Percentiles rank a stretch among this genome's conserved stretches.
Conservation (phyloP, 2,797 vertebrate species). For the Oreochromis mossambicus region DNA sequence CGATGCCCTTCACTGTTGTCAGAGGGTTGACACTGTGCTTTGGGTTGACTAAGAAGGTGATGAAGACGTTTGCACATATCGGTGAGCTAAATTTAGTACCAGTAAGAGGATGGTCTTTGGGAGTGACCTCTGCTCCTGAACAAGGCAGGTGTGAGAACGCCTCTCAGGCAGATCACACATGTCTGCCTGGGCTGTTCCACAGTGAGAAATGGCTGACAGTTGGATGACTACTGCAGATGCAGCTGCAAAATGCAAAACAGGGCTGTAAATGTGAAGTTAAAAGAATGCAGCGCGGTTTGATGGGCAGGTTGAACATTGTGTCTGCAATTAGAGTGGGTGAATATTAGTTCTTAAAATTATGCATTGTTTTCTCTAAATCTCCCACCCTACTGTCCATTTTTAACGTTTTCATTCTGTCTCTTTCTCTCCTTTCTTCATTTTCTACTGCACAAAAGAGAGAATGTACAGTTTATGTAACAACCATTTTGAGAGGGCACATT, state of each 20-base stretch:
- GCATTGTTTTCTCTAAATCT: not conserved
- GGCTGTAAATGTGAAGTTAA: not conserved
- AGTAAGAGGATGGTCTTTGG: slow-evolving; percentile 23
- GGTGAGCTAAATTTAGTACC: slow-evolving; percentile 48
- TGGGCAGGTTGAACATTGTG: not conserved
- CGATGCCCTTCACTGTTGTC: slow-evolving; percentile 16
- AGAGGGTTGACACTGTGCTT: not conserved
- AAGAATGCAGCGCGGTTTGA: not conserved
- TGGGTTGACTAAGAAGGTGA: slow-evolving; percentile 31
- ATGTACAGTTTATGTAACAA: slow-evolving; percentile 39
- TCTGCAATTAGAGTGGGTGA: not conserved
- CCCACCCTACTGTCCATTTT: not conserved
- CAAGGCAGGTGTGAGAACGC: slow-evolving; percentile 70
- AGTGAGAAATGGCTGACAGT: slow-evolving; percentile 58
- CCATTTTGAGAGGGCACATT: slow-evolving; percentile 35
- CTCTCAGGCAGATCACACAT: slow-evolving; percentile 66
- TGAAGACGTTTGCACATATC: slow-evolving; percentile 55
- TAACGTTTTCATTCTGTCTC: not conserved
- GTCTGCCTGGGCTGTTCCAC: slow-evolving; percentile 25
- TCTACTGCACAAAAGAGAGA: slow-evolving; percentile 21
- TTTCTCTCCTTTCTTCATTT: not conserved
- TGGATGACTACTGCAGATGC: not conserved
- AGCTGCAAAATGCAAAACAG: not conserved
- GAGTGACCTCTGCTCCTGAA: slow-evolving; percentile 46
- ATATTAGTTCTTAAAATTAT: not conserved